Conservation (phyloP, 2,888 invertebrate genomes). For the Sesamia inferens region DNA sequence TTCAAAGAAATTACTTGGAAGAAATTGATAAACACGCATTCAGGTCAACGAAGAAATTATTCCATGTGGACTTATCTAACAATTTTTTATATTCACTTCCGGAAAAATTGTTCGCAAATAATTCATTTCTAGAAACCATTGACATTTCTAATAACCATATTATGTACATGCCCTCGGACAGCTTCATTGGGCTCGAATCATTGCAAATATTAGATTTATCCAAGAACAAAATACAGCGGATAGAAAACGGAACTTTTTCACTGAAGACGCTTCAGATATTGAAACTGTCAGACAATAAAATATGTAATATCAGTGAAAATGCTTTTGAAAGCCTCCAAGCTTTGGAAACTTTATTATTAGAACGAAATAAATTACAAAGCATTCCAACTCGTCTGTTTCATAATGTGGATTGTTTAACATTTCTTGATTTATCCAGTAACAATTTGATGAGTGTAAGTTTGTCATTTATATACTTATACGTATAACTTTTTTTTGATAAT, state of each 20-base stretch:
- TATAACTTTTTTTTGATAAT: too few relatives aligned
- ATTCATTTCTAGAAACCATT: conserved; percentile 90
- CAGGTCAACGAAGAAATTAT: conserved; percentile 90
- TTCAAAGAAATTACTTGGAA: conserved; percentile 92
- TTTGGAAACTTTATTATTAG: conserved; percentile 88
- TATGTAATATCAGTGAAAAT: conserved; percentile 89
- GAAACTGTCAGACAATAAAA: conserved; percentile 92
- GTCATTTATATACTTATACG: conserved; percentile 1
- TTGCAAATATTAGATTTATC: conserved; percentile 93
- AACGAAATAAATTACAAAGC: conserved; percentile 88
- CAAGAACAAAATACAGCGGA: conserved; percentile 91
- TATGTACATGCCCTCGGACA: conserved; percentile 88
- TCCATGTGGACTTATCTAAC: conserved; percentile 92
- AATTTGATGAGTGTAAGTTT: conserved; percentile 85
- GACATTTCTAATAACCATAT: conserved; percentile 92
- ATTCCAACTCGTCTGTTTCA: conserved; percentile 86
- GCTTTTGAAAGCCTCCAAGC: conserved; percentile 88
- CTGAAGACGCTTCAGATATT: conserved; percentile 90
- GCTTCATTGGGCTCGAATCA: conserved; percentile 89
- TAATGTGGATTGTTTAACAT: conserved; percentile 85
- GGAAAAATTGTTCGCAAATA: conserved; percentile 89
- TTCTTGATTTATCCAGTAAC: conserved; percentile 90
- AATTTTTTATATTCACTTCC: conserved; percentile 91
- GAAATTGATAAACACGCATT: conserved; percentile 91
- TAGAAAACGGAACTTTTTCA: conserved; percentile 90